Percentiles rank a stretch among this genome's conserved stretches.
These are phyloP conservation scores for Platysternon megacephalum DNA, from an alignment of 2,113 vertebrate species.

Conservation along the genomic window DNA sequence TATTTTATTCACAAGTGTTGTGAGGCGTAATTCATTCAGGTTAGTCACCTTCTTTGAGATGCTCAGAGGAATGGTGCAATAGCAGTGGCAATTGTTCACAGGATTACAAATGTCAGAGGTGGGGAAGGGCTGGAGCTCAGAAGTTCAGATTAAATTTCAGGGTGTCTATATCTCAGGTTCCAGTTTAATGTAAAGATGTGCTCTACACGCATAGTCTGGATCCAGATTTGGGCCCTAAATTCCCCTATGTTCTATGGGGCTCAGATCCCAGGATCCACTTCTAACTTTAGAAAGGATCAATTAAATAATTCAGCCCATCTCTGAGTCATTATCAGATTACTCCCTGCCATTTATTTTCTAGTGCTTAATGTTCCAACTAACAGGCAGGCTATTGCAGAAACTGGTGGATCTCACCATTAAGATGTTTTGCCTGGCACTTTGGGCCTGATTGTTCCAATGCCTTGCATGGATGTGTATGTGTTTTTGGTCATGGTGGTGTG, in stretches of 20 bases:
- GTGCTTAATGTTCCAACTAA: background rate
- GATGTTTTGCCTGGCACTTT: background rate
- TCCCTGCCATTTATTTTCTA: background rate
- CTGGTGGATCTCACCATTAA: background rate
- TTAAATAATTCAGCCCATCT: background rate
- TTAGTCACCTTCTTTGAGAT: fast-evolving
- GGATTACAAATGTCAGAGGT: background rate
- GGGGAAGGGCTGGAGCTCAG: background rate
- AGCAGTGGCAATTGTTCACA: background rate
- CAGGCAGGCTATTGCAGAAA: background rate
- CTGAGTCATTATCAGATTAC: background rate
- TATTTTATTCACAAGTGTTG: background rate
- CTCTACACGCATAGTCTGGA: background rate
- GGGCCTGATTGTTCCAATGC: background rate
- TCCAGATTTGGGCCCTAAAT: background rate
- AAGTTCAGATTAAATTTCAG: background rate
- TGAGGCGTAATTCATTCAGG: background rate
- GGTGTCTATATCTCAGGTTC: background rate
- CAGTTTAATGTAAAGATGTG: background rate
- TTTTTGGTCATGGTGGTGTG: background rate
- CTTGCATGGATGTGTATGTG: background rate
- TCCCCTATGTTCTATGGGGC: background rate
- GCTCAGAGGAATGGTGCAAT: background rate
- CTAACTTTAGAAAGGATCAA: background rate
- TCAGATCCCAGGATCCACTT: background rate